Conservation (phyloP, 2,113 vertebrate genomes). For the Polypterus senegalus region DNA sequence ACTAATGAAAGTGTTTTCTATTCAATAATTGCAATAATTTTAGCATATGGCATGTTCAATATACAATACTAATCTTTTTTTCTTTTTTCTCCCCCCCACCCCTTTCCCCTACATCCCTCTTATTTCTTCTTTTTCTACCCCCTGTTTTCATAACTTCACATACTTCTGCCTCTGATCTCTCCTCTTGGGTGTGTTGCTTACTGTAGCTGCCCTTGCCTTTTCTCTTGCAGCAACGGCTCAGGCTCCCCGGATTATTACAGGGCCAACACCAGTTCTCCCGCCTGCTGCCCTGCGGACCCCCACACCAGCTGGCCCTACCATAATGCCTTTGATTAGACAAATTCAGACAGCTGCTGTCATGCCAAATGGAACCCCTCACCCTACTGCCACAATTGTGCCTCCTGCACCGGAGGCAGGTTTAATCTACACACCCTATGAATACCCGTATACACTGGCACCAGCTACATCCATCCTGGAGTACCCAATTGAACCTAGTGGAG, state of each 20-base stretch:
- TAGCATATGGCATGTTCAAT: constrained; percentile 51
- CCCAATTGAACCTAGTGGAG: constrained; percentile 91
- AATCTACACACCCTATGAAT: constrained; percentile 96
- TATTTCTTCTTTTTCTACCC: constrained; percentile 50
- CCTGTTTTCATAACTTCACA: constrained; percentile 47
- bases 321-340: constrained; percentile 98
- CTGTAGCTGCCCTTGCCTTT: constrained; percentile 87
- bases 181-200: constrained; percentile 63
- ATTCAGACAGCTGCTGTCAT: constrained; percentile 87
- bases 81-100: constrained; percentile 56
- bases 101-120: constrained; percentile 38
- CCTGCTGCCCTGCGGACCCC: constrained; percentile 72
- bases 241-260: constrained; percentile 87
- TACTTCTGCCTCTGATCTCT: constrained; percentile 51
- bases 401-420: constrained; percentile 85
- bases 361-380: constrained; percentile 83
- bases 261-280: constrained; percentile 81
- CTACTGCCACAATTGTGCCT: constrained; percentile 73
- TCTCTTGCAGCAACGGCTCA: constrained; percentile 87
- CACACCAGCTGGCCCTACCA: constrained; percentile 75
- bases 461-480: constrained; percentile 95
- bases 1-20: too few relatives aligned
- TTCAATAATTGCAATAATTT: constrained; percentile 21
- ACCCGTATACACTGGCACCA: constrained; percentile 91
- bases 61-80: constrained; percentile 71